Base-by-base conservation (phyloP, 1,140 invertebrate species). In the Zelostemma sp. region DNA sequence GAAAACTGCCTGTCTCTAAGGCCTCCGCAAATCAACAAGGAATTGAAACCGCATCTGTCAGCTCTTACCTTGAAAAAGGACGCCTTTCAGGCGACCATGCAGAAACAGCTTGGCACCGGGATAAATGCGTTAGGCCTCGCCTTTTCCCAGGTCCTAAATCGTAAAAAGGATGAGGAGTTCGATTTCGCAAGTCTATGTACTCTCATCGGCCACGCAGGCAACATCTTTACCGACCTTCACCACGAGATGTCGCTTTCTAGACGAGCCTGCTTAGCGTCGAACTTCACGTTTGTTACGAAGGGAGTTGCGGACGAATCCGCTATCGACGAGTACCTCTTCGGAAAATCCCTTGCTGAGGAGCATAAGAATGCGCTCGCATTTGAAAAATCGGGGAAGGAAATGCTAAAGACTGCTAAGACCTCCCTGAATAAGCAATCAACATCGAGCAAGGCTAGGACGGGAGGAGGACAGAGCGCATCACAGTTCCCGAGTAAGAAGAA, bases 321-420 rank as follows among this genome's bases (percentile, higher is more conserved):
- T 12, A 14, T 48, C 11, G 56, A 59, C 14, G 12, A 17, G 2
- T 21, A 41, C 12, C 21, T 60, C 1, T 60, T 60, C 18, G 57
- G 57, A 4, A n/a, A 25, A 43, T 18, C 38, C 12, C 17, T 50
- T 14, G 18, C 17, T 14, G 56, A 48, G 8, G 38, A 18, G 21
- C 31, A 41, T 17, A 16, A 25, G 4, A 21, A 31, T 8, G 48
- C 31, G n/a, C 16, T 35, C 35, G 25, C 48, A 11, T 15, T 51
- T 19, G 48, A 51, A 11, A 51, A 51, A 17, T 35, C 48, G 15
- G 25, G 25, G 9, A 51, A 35, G 25, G 25, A 51, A 9, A 16
- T 38, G 25, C 1, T 33, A 1, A 51, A 35, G 17, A 9, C 15
- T 38, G 25, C 1, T 33, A 1, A 51, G 35, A 35, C 8, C 31